phyloP scores from a whole-genome alignment of 2,888 invertebrate species.

The Slavum lentiscoides region DNA sequence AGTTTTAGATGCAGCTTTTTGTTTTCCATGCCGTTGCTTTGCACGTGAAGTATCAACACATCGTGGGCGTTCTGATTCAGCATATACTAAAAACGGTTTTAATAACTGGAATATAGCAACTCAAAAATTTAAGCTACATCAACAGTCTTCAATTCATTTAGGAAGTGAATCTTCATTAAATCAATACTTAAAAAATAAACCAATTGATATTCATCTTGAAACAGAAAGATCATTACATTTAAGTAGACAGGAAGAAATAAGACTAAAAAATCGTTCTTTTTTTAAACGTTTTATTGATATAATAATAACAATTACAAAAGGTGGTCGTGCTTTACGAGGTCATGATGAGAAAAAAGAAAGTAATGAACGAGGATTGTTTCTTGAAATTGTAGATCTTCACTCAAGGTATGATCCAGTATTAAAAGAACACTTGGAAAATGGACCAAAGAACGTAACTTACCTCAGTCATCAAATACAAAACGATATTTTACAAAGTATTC shows the following conservation, averaged over 20 bases:
- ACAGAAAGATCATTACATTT: neutral
- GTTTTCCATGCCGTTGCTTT: too few species aligned
- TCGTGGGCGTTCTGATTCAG: neutral
- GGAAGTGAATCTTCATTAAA: neutral
- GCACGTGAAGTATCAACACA: too few species aligned
- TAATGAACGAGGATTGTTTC: slow-evolving; percentile 1
- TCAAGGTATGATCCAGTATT: slow-evolving; percentile 13
- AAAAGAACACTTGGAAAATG: neutral
- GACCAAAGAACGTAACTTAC: too few species aligned
- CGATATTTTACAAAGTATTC: too few species aligned
- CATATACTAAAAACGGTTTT: neutral
- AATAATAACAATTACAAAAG: slow-evolving; percentile 3
- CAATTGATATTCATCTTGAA: neutral
- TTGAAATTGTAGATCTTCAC: neutral
- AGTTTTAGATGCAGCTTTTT: too few species aligned
- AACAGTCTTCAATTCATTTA: slow-evolving; percentile 1
- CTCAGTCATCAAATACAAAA: too few species aligned
- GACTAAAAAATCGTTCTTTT: neutral
- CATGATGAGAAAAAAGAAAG: slow-evolving; percentile 5
- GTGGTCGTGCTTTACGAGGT: slow-evolving; percentile 9
- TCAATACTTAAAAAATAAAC: neutral
- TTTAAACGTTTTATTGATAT: slow-evolving; percentile 1
- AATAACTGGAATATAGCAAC: slow-evolving; percentile 1
- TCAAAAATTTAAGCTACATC: slow-evolving; percentile 1
- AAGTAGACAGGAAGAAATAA: neutral